Evolutionary conservation across 64 coral and sea anemone species (phyloP), one percentile per base, ranked within the genome.

Genomic region (Anthopleura sola): DNA sequence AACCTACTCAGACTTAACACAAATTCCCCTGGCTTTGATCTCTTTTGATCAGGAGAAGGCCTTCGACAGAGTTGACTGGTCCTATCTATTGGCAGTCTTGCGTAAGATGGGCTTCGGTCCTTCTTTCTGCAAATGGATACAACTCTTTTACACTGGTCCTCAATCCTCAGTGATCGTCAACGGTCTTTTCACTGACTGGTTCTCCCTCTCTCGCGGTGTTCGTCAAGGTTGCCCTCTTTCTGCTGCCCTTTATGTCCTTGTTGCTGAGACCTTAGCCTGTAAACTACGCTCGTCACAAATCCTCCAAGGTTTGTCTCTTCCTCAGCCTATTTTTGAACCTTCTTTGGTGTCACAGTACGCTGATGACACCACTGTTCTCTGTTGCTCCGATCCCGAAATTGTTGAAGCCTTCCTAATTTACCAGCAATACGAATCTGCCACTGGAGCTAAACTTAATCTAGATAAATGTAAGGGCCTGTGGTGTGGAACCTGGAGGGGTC

Each of bases 11-110:
- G 13, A 56, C 0, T 15, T 21, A 0, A 14, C 32, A 1, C 31
- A 84, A 29, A 14, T 37, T 54, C 60, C 80, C 6, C 19, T 69
- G 10, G 88, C 82, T 3, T 2, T 90, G 15, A 19, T 85, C 0
- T 84, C 48, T 14, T 34, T 93, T 1, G 91, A 88, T 80, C 91
- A 93, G 68, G 91, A 93, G 64, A 93, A 93, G 81, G 91, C 91
- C 4, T 93, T 93, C 15, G 91, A 93, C 34, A 9, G 81, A 0
- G 86, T 93, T 0, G 91, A 89, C 19, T 93, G 92, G 92, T 12
- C 6, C 1, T 93, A 86, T 75, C 31, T 94, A 0, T 3, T n/a
- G 2, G 23, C 49, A 5, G 86, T 82, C 32, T 78, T 94, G 38
- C 0, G 1, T 38, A 12, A 16, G 8, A 85, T 93, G 78, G 86